phyloP scores from a whole-genome alignment of 2,888 invertebrate species.

The Ischnura elegans region DNA sequence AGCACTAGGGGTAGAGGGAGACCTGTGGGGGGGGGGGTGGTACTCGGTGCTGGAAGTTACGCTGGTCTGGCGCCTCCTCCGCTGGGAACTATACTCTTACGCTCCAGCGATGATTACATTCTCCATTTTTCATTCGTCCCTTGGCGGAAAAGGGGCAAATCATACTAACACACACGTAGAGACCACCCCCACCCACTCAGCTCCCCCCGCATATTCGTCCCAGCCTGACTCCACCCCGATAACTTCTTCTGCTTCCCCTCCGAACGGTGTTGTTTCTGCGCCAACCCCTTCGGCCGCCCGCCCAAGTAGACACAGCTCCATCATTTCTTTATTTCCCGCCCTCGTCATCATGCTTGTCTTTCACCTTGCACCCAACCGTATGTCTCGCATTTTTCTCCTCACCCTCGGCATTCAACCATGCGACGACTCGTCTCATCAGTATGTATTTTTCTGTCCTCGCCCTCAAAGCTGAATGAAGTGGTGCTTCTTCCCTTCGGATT shows the following conservation, averaged over 20 bases:
- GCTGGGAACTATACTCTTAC: slow-evolving; percentile 58
- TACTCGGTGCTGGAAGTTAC: slow-evolving; percentile 40
- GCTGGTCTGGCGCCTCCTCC: slow-evolving; percentile 45
- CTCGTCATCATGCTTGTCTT: not conserved
- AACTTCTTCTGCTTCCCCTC: not conserved
- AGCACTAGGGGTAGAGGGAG: not conserved
- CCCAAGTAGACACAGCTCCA: not conserved
- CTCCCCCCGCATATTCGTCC: not conserved
- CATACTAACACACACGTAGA: slow-evolving; percentile 50
- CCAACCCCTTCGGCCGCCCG: too few species aligned
- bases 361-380: not conserved
- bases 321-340: not conserved
- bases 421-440: too few species aligned
- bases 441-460: too few species aligned
- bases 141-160: slow-evolving; percentile 51
- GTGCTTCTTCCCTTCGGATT: too few species aligned
- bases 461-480: too few species aligned
- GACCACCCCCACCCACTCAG: not conserved
- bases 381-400: not conserved
- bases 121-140: slow-evolving; percentile 66
- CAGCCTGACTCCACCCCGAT: not conserved
- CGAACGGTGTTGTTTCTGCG: too few species aligned
- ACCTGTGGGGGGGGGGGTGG: not conserved
- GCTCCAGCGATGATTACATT: slow-evolving; percentile 67
- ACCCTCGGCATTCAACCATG: not conserved